Percentiles rank a stretch among this genome's conserved stretches.
Conservation (phyloP, 2,113 vertebrate species). For the Nyctibius bracteatus region DNA sequence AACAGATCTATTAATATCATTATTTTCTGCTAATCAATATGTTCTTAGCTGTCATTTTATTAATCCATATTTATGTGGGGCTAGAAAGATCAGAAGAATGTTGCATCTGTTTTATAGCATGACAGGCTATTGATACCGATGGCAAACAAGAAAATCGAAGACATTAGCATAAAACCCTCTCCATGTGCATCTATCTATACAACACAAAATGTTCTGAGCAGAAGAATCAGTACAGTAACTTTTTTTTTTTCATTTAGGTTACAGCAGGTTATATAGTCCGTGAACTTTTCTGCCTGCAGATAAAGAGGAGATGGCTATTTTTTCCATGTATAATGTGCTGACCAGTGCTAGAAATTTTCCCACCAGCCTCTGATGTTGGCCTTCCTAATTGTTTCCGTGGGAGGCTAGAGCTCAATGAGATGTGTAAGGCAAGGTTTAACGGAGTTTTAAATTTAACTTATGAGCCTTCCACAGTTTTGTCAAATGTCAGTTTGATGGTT, state of each 20-base stretch:
- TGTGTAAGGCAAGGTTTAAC: slow-evolving; percentile 64
- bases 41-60: not conserved
- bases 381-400: slow-evolving; percentile 19
- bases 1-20: not conserved
- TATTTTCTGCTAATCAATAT: not conserved
- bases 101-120: not conserved
- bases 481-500: slow-evolving; percentile 77
- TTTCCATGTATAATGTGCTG: not conserved
- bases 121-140: not conserved
- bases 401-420: slow-evolving; percentile 34
- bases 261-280: not conserved
- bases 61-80: not conserved
- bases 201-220: not conserved
- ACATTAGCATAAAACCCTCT: not conserved
- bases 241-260: not conserved
- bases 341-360: not conserved
- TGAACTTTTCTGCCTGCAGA: not conserved
- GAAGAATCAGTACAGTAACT: not conserved
- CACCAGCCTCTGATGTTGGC: not conserved
- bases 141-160: not conserved
- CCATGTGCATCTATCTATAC: not conserved
- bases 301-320: not conserved
- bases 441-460: slow-evolving; percentile 77
- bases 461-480: slow-evolving; percentile 68
- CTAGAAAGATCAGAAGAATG: not conserved